Conservation (phyloP, 2,888 invertebrate genomes). For the Scaptomyza parva region DNA sequence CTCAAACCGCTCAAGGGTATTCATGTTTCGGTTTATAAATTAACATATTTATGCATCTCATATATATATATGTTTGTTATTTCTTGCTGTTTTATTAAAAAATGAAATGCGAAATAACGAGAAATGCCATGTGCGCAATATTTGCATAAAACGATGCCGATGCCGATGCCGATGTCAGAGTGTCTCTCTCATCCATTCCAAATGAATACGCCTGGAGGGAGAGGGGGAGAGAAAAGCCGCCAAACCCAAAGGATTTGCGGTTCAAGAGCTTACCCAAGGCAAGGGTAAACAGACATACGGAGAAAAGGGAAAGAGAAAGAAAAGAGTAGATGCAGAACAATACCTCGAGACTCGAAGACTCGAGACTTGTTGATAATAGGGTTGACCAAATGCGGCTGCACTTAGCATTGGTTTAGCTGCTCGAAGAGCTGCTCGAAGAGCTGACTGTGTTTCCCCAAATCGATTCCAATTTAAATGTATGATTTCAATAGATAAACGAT, state of each 20-base stretch:
- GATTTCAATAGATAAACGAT: conserved; percentile 57
- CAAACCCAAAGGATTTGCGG: conserved; percentile 61
- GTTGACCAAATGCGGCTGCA: conserved; percentile 56
- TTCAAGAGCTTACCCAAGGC: conserved; percentile 59
- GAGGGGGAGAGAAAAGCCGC: conserved; percentile 9
- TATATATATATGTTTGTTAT: neutral
- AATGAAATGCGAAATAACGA: conserved; percentile 13
- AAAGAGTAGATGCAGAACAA: neutral
- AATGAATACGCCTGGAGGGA: conserved; percentile 55
- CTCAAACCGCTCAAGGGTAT: conserved; percentile 3
- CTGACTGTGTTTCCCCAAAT: conserved; percentile 41
- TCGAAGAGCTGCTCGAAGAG: conserved; percentile 1
- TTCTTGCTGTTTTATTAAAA: conserved; percentile 29
- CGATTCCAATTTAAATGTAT: conserved; percentile 73
- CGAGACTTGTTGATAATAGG: conserved; percentile 70
- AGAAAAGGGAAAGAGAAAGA: no score
- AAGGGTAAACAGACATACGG: conserved; percentile 15
- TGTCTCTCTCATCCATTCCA: conserved; percentile 43
- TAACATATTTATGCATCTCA: conserved; percentile 2
- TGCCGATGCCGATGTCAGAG: conserved; percentile 47
- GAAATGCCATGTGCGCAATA: conserved; percentile 55
- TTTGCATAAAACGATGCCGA: conserved; percentile 69
- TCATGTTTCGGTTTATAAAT: neutral
- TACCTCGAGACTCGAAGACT: conserved; percentile 8
- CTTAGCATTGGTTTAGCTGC: conserved; percentile 9